Conservation (phyloP, 2,113 vertebrate species). For the Ceyx cyanopectus region DNA sequence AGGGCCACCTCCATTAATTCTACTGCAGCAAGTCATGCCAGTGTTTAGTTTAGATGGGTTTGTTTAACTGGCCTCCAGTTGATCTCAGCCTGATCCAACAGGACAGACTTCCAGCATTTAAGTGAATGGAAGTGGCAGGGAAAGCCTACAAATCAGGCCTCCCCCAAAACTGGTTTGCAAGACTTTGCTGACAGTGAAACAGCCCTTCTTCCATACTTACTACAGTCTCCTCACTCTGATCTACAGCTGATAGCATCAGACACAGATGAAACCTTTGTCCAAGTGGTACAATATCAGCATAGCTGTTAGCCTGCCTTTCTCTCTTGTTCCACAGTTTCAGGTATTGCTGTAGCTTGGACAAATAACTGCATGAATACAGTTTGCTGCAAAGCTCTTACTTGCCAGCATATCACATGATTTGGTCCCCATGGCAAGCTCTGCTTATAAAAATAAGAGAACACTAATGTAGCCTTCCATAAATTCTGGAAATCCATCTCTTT, state of each 20-base stretch:
- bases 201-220: not conserved
- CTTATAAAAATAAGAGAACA: not conserved
- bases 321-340: not conserved
- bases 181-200: not conserved
- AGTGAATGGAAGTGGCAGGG: not conserved
- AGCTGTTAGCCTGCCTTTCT: not conserved
- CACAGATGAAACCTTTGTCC: not conserved
- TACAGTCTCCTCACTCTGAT: not conserved
- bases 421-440: not conserved
- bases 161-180: not conserved
- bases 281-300: not conserved
- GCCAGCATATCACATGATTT: not conserved
- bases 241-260: not conserved
- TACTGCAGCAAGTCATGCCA: not conserved
- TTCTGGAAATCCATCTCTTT: not conserved
- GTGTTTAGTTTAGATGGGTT: not conserved
- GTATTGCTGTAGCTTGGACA: not conserved
- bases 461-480: not conserved
- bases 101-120: not conserved
- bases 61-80: not conserved
- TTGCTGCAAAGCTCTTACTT: not conserved
- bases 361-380: not conserved
- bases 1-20: not conserved
- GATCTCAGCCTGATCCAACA: not conserved
- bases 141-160: not conserved